These are phyloP conservation scores for Sakesphorus luctuosus DNA, from an alignment of 2,113 vertebrate genomes.

Conservation along the genomic window DNA sequence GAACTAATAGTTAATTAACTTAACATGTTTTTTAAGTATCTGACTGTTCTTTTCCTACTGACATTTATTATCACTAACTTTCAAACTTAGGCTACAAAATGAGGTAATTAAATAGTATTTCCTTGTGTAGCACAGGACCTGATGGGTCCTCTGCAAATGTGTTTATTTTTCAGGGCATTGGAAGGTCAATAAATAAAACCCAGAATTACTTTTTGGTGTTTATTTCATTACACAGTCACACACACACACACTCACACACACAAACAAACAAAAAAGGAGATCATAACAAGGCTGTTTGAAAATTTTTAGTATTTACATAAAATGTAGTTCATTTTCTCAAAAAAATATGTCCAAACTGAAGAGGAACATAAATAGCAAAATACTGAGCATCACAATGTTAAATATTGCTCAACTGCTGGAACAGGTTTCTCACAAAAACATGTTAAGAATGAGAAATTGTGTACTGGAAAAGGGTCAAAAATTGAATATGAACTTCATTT, in stretches of 20 bases:
- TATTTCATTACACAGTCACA: not conserved
- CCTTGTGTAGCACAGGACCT: not conserved
- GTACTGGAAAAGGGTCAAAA: not conserved
- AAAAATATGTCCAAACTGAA: not conserved
- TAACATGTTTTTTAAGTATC: not conserved
- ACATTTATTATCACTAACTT: not conserved
- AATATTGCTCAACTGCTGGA: not conserved
- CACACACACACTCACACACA: no score
- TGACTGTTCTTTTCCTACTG: not conserved
- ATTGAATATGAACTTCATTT: not conserved
- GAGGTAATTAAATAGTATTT: not conserved
- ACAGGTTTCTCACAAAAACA: not conserved
- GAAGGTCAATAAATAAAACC: not conserved
- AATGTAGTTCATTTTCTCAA: not conserved
- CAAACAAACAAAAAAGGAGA: not conserved
- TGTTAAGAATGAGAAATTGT: not conserved
- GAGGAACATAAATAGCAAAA: not conserved
- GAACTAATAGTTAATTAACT: constrained; percentile 19
- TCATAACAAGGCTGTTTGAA: not conserved
- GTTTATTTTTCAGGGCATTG: not conserved
- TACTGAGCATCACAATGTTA: not conserved
- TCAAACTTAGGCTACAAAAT: not conserved
- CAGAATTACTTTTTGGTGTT: not conserved
- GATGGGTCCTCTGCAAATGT: not conserved
- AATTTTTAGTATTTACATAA: not conserved